These are phyloP conservation scores for Rhadina sibilatrix DNA, from an alignment of 2,113 vertebrate species.

Conservation along the genomic window DNA sequence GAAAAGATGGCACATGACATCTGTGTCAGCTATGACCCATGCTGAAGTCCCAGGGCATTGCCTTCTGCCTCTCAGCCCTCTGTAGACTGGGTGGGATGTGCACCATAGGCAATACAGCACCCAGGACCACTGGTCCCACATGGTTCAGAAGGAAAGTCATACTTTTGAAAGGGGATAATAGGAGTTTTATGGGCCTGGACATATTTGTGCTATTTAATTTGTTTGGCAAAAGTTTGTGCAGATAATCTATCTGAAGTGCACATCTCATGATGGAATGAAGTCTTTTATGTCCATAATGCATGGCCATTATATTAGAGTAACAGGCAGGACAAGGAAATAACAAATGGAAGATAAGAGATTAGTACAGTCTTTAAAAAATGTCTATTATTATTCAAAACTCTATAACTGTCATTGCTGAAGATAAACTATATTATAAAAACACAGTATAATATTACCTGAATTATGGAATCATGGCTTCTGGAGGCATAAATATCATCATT, in stretches of 20 bases:
- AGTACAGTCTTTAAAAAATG: conserved; percentile 39
- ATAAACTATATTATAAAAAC: conserved; percentile 44
- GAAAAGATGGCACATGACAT: background rate
- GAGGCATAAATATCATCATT: background rate
- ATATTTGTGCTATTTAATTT: conserved; percentile 30
- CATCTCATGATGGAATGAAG: conserved; percentile 11
- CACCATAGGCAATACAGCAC: background rate
- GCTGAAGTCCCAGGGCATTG: background rate
- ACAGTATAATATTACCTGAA: background rate
- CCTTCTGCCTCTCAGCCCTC: background rate
- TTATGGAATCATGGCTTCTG: conserved; percentile 33
- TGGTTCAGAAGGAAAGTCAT: background rate
- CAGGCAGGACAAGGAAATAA: conserved; percentile 35
- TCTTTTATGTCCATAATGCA: conserved; percentile 26
- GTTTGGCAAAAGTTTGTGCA: background rate
- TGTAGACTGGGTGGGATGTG: background rate
- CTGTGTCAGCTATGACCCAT: background rate
- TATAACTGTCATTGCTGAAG: conserved; percentile 55
- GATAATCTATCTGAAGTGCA: background rate
- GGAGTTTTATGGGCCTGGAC: background rate
- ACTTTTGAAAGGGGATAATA: background rate
- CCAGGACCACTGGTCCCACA: accelerated
- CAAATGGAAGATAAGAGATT: conserved; percentile 47
- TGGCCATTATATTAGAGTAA: conserved; percentile 23
- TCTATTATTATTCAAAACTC: conserved; percentile 53